Evolutionary conservation across 2,888 invertebrate species (phyloP), one percentile per base, ranked within the genome.

Genomic region (Thereva nobilitata): DNA sequence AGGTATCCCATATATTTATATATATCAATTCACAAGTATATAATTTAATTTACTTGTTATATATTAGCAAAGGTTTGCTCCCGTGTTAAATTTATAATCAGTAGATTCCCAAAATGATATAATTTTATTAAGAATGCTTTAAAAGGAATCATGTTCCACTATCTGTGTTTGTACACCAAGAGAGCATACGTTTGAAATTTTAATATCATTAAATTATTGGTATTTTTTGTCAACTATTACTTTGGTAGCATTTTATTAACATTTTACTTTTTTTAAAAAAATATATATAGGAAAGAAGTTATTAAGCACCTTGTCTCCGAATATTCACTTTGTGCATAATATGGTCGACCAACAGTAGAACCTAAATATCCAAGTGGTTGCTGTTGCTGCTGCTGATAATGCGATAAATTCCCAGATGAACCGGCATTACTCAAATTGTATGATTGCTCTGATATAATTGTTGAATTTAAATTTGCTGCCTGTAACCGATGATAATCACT

Each of bases 401-500:
- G 76, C 10, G 75, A 76, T 44, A 75, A 70, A 73, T 74, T 75
- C 49, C 75, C 73, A 45, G 73, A 73, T 45, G 76, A 74, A 68
- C 71, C 72, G 12, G 59, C 65, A 50, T 57, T 56, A 65, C 49
- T 63, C 35, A 64, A 54, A 57, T 67, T 61, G 23, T 44, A 57
- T 9, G 59, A 34, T 34, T 41, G 44, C 8, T 70, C 68, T 8
- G 8, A 50, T 12, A 68, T 66, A 44, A 67, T 64, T 34, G 70
- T 69, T 53, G 70, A 70, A 64, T 71, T 71, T 42, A 67, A 61
- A n/a, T 53, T 64, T 49, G 74, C 73, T 66, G 72, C 72, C 72
- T 74, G 75, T 73, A 77, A 78, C 65, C 78, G 77, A 76, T 79
- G 79, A 71, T 77, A 77, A 73, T 80, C 79, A 75, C 76, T 80